Evolutionary conservation across 2,797 vertebrate genomes (phyloP).

Genomic region (Enteromius afrohamiltoni): DNA sequence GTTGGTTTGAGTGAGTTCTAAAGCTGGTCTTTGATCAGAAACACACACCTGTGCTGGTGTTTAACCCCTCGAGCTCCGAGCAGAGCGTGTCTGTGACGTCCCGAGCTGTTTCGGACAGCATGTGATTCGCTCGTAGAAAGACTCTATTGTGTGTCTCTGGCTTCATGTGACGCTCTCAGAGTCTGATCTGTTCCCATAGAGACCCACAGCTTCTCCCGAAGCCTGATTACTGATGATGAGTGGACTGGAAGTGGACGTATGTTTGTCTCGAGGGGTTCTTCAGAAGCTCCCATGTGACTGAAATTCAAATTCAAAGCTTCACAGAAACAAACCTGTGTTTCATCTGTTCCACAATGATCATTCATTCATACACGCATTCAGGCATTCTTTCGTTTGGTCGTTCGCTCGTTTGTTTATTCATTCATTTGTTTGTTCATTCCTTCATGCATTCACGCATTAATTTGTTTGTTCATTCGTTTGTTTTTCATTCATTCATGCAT

Average conservation of each 20-base stretch:
- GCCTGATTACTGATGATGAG: constrained; percentile 63
- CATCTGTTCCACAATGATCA: background rate
- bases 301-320: constrained; percentile 58
- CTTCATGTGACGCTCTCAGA: constrained; percentile 40
- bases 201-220: constrained; percentile 59
- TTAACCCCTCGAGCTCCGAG: background rate
- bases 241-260: constrained; percentile 1
- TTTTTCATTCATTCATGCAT: no score
- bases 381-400: no score
- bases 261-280: constrained; percentile 44
- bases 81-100: background rate
- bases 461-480: no score
- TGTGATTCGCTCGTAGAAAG: constrained; percentile 55
- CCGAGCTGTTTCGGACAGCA: constrained; percentile 36
- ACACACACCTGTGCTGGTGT: background rate
- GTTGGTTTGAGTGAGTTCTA: background rate
- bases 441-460: no score
- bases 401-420: no score
- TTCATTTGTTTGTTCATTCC: no score
- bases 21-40: background rate
- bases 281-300: constrained; percentile 39
- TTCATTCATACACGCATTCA: no score
- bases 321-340: background rate
- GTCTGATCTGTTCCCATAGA: constrained; percentile 64
- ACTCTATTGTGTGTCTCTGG: constrained; percentile 45